Percentiles rank a stretch among this genome's conserved stretches.
Evolutionary conservation across 2,888 invertebrate genomes (phyloP).

Genomic region (Heteromyza rotundicornis): DNA sequence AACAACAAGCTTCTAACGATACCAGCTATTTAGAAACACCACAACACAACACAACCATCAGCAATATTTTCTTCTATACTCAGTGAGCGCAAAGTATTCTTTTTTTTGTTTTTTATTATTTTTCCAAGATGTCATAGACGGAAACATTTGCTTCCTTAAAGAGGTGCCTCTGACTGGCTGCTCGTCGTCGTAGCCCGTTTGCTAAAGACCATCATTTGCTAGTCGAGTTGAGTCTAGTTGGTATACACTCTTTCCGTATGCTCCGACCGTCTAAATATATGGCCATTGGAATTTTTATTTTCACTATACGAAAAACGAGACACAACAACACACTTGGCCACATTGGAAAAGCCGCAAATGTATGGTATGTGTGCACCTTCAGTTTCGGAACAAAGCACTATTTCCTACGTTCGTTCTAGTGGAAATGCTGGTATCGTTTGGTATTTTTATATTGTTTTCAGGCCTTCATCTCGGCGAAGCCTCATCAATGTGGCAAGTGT

Average conservation of each 20-base stretch:
- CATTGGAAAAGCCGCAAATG: neutral
- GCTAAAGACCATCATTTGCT: neutral
- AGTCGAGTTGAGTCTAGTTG: neutral
- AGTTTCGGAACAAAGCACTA: neutral
- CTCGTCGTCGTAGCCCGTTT: neutral
- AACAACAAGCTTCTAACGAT: constrained; percentile 26
- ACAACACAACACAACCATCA: neutral
- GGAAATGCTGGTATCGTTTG: neutral
- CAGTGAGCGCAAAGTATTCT: too few species aligned
- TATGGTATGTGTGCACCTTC: neutral
- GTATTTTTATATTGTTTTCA: neutral
- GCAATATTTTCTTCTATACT: too few species aligned
- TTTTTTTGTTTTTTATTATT: neutral
- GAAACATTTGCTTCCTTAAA: constrained; percentile 52
- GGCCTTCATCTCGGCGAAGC: constrained; percentile 35
- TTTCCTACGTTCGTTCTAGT: neutral
- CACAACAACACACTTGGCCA: neutral
- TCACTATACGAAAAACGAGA: constrained; percentile 13
- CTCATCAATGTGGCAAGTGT: constrained; percentile 18
- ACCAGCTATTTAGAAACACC: neutral
- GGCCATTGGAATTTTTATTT: constrained; percentile 53
- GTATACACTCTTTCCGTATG: too few species aligned
- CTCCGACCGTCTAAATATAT: too few species aligned
- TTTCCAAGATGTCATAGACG: neutral
- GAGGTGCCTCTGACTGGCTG: neutral